phyloP scores from a whole-genome alignment of 2,888 invertebrate species.

The Thysanoteuthis rhombus region DNA sequence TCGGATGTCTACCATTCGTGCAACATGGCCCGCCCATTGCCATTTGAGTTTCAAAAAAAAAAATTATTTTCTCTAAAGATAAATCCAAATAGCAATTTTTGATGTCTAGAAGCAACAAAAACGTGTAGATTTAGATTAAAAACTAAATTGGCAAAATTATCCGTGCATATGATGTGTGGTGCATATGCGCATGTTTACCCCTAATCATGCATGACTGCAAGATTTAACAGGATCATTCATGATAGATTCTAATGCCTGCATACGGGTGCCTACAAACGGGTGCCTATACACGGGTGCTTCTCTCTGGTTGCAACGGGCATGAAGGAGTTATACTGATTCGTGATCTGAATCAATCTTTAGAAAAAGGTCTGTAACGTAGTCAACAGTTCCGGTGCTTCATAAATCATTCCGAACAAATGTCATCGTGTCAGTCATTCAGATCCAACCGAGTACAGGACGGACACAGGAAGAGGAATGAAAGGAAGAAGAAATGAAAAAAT shows the following conservation, averaged over 20 bases:
- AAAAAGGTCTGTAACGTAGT: background rate
- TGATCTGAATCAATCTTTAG: background rate
- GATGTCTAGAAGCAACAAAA: too few relatives aligned
- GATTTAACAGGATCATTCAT: background rate
- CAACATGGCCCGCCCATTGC: too few relatives aligned
- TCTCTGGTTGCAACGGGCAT: background rate
- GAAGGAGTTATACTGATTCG: background rate
- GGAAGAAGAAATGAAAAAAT: background rate
- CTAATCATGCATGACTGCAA: background rate
- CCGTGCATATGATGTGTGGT: background rate
- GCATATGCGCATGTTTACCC: background rate
- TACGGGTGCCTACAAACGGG: background rate
- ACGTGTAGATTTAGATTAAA: too few relatives aligned
- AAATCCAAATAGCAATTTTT: too few relatives aligned
- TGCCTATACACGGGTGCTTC: too few relatives aligned
- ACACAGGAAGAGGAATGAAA: background rate
- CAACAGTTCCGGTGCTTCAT: background rate
- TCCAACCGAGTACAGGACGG: background rate
- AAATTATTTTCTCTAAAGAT: too few relatives aligned
- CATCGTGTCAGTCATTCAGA: background rate
- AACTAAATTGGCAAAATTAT: too few relatives aligned
- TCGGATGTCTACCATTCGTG: too few relatives aligned
- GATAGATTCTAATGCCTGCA: background rate
- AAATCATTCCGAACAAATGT: background rate
- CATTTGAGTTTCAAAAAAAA: too few relatives aligned